Base-by-base conservation (phyloP, 2,888 invertebrate species). In the Charanyca ferruginea region DNA sequence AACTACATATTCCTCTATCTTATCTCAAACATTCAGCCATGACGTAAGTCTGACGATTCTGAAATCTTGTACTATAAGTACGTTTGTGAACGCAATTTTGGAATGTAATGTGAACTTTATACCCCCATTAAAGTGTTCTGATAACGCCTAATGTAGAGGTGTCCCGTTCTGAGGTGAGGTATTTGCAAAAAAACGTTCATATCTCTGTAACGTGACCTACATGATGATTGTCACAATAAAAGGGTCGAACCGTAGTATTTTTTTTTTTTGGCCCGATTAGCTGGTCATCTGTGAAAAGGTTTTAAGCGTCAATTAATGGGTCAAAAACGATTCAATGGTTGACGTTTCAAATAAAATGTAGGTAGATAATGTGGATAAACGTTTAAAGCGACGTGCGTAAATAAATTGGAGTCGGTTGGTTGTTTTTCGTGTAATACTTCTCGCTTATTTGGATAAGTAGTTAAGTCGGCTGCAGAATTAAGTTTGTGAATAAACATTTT, bases 41-140 rank as follows among this genome's bases (percentile, higher is more conserved):
- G 38, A 38, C 38, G 16, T 38, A 38, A 16, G 4, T 38, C 16
- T 16, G 1, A 16, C 4, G 38, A 38, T 3, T 16, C 16, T 16
- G 38, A 16, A 4, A 38, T 38, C 38, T 38, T 16, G 16, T 13
- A 38, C 38, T 13, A 38, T 5, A 58, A 54, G 41, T 55, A 64
- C 42, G 63, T 70, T 66, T 80, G 66, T 70, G 67, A 64, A 58
- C 70, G 62, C 69, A 61, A 70, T 79, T 82, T 71, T 65, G 70
- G 54, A 68, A 76, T 82, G 78, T 83, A 70, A 81, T 74, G 71
- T 73, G 54, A 67, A 64, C 65, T 80, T 83, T 83, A 83, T 79
- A 65, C 42, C 20, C 49, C 67, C 77, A 85, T 83, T 81, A 80
- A 70, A 73, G 41, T 55, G 69, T 64, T 66, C 69, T 61, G 83